These are phyloP conservation scores for Coluber constrictor DNA, from an alignment of 2,797 vertebrate genomes.

Conservation along the genomic window DNA sequence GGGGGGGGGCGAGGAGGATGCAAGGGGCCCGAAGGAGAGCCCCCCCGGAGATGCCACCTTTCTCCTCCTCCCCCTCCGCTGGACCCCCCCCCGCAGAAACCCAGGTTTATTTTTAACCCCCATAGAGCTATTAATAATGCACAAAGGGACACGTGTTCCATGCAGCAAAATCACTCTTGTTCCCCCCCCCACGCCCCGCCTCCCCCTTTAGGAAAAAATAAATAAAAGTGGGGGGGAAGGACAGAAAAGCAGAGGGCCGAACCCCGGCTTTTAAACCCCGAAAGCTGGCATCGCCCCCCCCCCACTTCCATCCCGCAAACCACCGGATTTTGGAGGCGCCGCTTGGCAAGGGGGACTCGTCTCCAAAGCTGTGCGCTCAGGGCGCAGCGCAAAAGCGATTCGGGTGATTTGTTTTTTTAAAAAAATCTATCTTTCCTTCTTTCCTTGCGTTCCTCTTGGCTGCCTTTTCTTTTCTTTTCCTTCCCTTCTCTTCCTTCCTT, in stretches of 20 bases:
- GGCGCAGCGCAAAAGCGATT: neutral
- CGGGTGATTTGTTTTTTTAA: too few relatives aligned
- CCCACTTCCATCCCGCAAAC: neutral
- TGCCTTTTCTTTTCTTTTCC: neutral
- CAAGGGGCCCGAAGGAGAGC: neutral
- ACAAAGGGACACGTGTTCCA: slow-evolving; percentile 1
- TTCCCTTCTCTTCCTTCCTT: too few relatives aligned
- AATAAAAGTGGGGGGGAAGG: neutral
- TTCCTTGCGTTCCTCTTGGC: too few relatives aligned
- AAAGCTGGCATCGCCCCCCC: neutral
- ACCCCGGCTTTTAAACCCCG: neutral
- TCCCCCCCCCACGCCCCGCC: neutral
- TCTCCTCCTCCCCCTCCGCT: too few relatives aligned
- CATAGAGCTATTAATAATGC: neutral
- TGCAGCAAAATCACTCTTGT: neutral
- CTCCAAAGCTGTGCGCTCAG: neutral
- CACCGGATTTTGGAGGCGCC: neutral
- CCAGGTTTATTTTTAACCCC: slow-evolving; percentile 15
- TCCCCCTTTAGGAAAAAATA: too few relatives aligned
- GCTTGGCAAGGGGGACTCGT: too few relatives aligned
- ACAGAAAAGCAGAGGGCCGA: neutral
- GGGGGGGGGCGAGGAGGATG: too few relatives aligned
- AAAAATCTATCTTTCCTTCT: too few relatives aligned
- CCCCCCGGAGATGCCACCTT: neutral
- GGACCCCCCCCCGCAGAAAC: neutral